Base-by-base conservation (phyloP, 2,797 vertebrate genomes). In the Chrysocyon brachyurus region DNA sequence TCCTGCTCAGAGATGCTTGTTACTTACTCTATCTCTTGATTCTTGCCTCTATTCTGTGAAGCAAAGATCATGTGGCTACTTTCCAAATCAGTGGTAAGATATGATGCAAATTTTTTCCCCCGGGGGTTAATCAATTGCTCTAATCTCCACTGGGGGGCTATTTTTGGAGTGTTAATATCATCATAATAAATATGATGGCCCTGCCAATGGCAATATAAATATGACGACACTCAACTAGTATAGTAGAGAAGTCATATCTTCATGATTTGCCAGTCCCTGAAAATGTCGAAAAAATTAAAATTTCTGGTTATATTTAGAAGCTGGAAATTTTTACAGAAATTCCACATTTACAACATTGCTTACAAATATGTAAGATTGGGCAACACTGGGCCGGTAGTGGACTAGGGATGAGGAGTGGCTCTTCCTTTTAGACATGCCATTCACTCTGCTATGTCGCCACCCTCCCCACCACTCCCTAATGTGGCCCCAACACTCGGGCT, bases 11-110 rank as follows among this genome's bases (percentile, higher is more conserved):
- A 68, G 28, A 5, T 21, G 3, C 2, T 33, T 24, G 1, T 22
- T 22, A 6, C 31, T 36, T 11, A 12, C 3, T 5, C 3, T 6
- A 28, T 2, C 2, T 28, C 46, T 49, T 33, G 4, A 36, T 36
- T 64, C 54, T 22, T 54, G 5, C 26, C 17, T 84, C 54, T 36
- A 0, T 56, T n/a, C 1, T 46, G 16, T 6, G 16, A 2, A 3
- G 5, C 3, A 4, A 4, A 21, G 21, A 5, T 40, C 0, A 7
- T 3, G 12, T 17, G 22, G 9, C 26, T 28, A 10, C 11, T 40
- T 59, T 28, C 16, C 17, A 15, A 59, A 52, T 59, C 40, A 15
- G 3, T 3, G 6, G 36, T 49, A 15, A 24, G 33, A 56, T 3
- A 5, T 0, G 2, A 12, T 11, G 17, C 2, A 2, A 59, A 40